Conservation (phyloP, 2,797 vertebrate genomes). For the Hyperoplus immaculatus region DNA sequence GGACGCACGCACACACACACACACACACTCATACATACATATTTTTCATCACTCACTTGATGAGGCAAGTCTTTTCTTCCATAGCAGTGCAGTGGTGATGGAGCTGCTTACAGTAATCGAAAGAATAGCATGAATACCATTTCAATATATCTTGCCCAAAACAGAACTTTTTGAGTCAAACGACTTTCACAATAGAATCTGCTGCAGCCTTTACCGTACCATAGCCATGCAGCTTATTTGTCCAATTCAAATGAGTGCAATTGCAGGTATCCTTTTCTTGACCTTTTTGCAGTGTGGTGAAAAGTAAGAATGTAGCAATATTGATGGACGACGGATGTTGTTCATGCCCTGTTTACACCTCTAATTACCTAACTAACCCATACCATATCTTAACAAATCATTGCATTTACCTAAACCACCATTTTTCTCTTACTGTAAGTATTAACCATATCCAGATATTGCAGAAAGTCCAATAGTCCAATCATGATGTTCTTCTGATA, state of each 20-base stretch:
- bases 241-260: no score
- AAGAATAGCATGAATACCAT: no score
- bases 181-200: no score
- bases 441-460: background rate
- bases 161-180: no score
- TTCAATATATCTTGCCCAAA: no score
- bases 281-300: background rate
- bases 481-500: background rate
- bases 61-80: no score
- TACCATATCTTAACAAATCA: background rate
- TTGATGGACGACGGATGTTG: background rate
- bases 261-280: background rate
- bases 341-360: background rate
- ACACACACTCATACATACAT: background rate
- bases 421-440: background rate
- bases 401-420: background rate
- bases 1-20: background rate
- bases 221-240: no score
- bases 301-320: background rate
- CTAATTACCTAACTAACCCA: background rate
- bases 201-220: no score
- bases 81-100: no score
- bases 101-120: no score
- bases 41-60: no score
- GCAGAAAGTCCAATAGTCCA: background rate